Evolutionary conservation across 2,888 invertebrate genomes (phyloP).

Genomic region (Cerastoderma edule): DNA sequence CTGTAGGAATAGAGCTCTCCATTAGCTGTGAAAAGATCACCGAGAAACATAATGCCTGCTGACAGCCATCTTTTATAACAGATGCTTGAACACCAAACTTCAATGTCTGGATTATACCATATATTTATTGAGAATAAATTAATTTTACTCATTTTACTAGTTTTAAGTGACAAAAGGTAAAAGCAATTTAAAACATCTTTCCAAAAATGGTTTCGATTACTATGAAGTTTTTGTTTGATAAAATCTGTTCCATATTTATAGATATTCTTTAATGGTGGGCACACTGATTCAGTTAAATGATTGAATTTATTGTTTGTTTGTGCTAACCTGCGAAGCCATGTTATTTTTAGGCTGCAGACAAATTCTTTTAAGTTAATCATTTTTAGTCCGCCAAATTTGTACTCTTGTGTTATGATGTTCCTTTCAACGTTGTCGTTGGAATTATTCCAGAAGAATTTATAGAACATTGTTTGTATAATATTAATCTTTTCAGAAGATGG

Average conservation of each 20-base stretch:
- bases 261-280: not conserved
- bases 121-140: not conserved
- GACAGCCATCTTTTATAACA: slow-evolving; percentile 21
- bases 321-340: slow-evolving; percentile 15
- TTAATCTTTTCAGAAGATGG: slow-evolving; percentile 9
- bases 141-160: not conserved
- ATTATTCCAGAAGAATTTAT: slow-evolving; percentile 23
- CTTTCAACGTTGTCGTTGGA: slow-evolving; percentile 15
- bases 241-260: slow-evolving; percentile 13
- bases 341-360: slow-evolving; percentile 6
- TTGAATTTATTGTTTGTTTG: not conserved
- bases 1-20: not conserved
- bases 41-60: not conserved
- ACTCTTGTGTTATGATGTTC: not conserved
- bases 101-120: slow-evolving; percentile 17
- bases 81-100: slow-evolving; percentile 10
- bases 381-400: slow-evolving; percentile 7
- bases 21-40: not conserved
- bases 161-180: not conserved
- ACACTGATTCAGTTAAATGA: slow-evolving; percentile 1
- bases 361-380: slow-evolving; percentile 21
- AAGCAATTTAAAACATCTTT: slow-evolving; percentile 20
- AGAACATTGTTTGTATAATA: slow-evolving; percentile 19
- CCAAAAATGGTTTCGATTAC: slow-evolving; percentile 17
- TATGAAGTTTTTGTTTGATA: not conserved